These are phyloP conservation scores for Idaea dimidiata DNA, from an alignment of 2,888 invertebrate genomes.

Conservation along the genomic window DNA sequence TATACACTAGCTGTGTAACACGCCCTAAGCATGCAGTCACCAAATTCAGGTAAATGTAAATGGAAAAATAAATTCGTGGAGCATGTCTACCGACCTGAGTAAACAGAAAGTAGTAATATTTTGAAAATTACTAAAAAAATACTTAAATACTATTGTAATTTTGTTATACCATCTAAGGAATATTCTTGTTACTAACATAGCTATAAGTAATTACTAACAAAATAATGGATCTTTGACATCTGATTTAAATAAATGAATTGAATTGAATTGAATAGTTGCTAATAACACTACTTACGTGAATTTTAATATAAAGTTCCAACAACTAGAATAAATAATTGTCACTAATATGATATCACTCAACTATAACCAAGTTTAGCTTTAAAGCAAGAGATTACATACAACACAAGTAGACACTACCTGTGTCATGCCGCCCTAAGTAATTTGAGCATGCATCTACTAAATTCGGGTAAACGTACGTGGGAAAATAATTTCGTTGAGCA, in stretches of 20 bases:
- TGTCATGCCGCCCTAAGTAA: not conserved
- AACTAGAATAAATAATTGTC: not conserved
- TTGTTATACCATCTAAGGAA: too few species aligned
- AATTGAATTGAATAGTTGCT: too few species aligned
- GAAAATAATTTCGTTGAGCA: not conserved
- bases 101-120: too few species aligned
- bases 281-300: too few species aligned
- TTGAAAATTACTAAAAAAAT: too few species aligned
- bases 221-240: too few species aligned
- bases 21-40: not conserved
- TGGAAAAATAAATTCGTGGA: not conserved
- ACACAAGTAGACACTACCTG: not conserved
- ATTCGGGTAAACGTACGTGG: not conserved
- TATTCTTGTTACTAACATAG: too few species aligned
- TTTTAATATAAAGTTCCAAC: not conserved
- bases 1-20: not conserved
- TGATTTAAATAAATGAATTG: too few species aligned
- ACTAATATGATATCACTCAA: not conserved
- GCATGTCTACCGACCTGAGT: not conserved
- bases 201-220: too few species aligned
- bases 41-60: not conserved
- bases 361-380: not conserved
- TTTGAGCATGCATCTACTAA: slow-evolving; percentile 1
- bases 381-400: not conserved
- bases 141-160: too few species aligned